Base-by-base conservation (phyloP, 2,888 invertebrate genomes). In the Phortica okadai region DNA sequence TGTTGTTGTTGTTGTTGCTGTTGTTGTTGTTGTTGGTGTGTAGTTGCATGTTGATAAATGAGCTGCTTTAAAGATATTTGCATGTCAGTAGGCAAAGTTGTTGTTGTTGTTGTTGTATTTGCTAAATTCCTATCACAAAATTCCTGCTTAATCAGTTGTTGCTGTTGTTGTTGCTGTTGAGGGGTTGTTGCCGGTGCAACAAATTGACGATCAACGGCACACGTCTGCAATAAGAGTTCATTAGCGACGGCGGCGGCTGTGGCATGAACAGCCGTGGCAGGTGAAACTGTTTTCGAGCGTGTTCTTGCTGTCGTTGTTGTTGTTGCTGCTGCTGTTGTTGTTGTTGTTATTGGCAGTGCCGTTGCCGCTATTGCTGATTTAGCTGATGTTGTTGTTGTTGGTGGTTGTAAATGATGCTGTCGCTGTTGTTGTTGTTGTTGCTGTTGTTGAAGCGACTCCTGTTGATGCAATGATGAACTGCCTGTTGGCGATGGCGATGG, bases 201-300 rank as follows among this genome's bases (percentile, higher is more conserved):
- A 77, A 81, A 82, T 70, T 74, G 80, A 74, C 75, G 77, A 59
- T 62, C 69, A 67, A 50, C 77, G 89, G 89, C 89, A 89, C 90
- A 89, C 89, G 89, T 83, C 81, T 88, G 91, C 84, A 88, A 85
- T 86, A 90, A 85, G 85, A 87, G 84, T 84, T 89, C 89, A 87
- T 89, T 89, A 86, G 86, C 82, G 72, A 80, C 81, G 84, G 86
- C 90, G 85, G 88, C 16, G 16, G 6, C 44, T 4, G 33, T 5
- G 33, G 33, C 33, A 33, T 33, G 33, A 33, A 33, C 33, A 64
- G 64, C 64, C 50, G 50, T 50, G 84, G 88, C 91, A 90, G 90
- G 90, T 90, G 91, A 88, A 89, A 85, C 83, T 76, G 77, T 25
- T 21, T 16, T 16, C 16, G 16, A 25, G 50, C 50, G 50, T 3